Percentiles rank a stretch among this genome's conserved stretches.
Conservation (phyloP, 2,797 vertebrate genomes). For the Lagocephalus sceleratus region DNA sequence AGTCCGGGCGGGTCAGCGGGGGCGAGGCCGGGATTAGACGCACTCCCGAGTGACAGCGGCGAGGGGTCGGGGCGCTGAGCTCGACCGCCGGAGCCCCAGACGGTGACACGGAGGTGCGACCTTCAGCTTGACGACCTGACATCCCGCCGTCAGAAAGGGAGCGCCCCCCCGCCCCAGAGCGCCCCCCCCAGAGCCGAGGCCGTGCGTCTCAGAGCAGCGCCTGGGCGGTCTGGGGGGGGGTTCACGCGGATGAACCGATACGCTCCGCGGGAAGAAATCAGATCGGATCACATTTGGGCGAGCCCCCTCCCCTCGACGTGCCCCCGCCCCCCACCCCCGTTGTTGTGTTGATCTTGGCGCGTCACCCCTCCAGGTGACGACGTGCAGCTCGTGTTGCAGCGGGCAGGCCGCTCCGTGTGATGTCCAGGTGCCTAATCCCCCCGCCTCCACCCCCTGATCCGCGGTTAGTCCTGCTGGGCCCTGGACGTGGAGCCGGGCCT, state of each 20-base stretch:
- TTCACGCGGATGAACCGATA: too few relatives aligned
- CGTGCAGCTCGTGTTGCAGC: slow-evolving; percentile 23
- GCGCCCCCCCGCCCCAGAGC: slow-evolving; percentile 18
- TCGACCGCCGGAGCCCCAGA: slow-evolving; percentile 45
- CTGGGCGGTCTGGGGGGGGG: too few relatives aligned
- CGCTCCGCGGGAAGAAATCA: too few relatives aligned
- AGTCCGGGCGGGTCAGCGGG: slow-evolving; percentile 2
- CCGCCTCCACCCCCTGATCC: slow-evolving; percentile 42
- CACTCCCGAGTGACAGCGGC: slow-evolving; percentile 24
- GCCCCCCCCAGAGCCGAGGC: too few relatives aligned
- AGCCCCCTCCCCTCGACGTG: too few relatives aligned
- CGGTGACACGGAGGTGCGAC: slow-evolving; percentile 46
- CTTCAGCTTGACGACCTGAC: slow-evolving; percentile 48
- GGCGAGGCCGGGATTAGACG: slow-evolving; percentile 5
- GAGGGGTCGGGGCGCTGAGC: slow-evolving; percentile 40
- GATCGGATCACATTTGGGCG: too few relatives aligned
- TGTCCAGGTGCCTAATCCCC: slow-evolving; percentile 54
- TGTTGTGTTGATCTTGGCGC: background rate
- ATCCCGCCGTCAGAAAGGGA: slow-evolving; percentile 42
- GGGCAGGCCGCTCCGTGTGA: slow-evolving; percentile 23
- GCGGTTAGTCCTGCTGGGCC: slow-evolving; percentile 24
- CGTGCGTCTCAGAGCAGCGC: too few relatives aligned
- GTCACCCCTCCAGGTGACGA: slow-evolving; percentile 52
- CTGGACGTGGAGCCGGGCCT: slow-evolving; percentile 37
- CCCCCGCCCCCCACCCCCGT: background rate